These are phyloP conservation scores for Garra rufa DNA, from an alignment of 2,113 vertebrate genomes.

Conservation along the genomic window DNA sequence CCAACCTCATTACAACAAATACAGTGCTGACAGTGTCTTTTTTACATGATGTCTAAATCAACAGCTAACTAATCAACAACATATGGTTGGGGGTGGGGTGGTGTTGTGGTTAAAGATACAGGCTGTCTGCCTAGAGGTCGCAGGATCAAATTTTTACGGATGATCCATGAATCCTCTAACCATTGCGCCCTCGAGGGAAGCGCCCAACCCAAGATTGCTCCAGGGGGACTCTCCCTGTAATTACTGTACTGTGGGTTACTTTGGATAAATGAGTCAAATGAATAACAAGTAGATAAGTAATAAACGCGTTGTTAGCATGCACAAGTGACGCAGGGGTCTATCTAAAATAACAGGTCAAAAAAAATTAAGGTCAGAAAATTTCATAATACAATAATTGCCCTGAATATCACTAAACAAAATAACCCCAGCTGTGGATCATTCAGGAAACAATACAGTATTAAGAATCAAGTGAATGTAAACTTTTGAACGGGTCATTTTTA, in stretches of 20 bases:
- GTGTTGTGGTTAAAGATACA: constrained; percentile 1
- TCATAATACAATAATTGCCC: neutral
- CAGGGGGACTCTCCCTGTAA: constrained; percentile 31
- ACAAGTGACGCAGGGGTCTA: neutral
- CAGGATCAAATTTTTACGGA: constrained; percentile 3
- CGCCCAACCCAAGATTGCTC: constrained; percentile 3
- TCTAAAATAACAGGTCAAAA: neutral
- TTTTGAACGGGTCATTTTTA: too few species aligned
- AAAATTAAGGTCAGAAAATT: neutral
- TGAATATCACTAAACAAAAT: too few species aligned
- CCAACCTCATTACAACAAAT: constrained; percentile 30
- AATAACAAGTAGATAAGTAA: neutral
- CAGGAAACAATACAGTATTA: too few species aligned
- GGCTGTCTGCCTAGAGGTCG: constrained; percentile 10
- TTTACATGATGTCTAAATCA: constrained; percentile 11
- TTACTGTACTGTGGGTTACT: neutral
- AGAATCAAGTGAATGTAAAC: too few species aligned
- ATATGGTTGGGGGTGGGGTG: neutral
- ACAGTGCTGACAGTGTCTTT: constrained; percentile 24
- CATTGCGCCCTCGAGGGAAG: neutral
- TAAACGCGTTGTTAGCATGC: neutral
- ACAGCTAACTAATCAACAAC: constrained; percentile 22
- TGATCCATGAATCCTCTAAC: constrained; percentile 35
- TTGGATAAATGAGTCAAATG: neutral
- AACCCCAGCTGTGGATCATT: too few species aligned